phyloP scores from a whole-genome alignment of 2,113 vertebrate genomes.

The Archocentrus centrarchus region DNA sequence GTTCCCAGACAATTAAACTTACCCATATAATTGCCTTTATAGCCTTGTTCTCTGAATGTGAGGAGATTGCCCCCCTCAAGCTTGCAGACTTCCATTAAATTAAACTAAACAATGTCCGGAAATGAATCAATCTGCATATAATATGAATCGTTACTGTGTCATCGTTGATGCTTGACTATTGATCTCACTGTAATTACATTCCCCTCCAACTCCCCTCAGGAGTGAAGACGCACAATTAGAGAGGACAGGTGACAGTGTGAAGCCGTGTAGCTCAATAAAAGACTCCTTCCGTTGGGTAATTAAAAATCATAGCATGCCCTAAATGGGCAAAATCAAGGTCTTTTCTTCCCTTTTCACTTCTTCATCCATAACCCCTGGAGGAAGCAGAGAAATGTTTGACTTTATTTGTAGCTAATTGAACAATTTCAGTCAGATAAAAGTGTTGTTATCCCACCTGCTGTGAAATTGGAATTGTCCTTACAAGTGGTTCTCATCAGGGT shows the following conservation, averaged over 20 bases:
- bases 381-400: constrained; percentile 33
- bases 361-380: constrained; percentile 34
- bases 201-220: constrained; percentile 53
- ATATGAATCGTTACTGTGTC: constrained; percentile 63
- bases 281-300: constrained; percentile 64
- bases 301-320: constrained; percentile 69
- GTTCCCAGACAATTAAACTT: constrained; percentile 60
- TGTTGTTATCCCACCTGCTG: constrained; percentile 58
- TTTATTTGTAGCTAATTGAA: constrained; percentile 62
- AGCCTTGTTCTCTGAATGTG: constrained; percentile 35
- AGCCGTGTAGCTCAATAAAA: constrained; percentile 64
- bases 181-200: constrained; percentile 71
- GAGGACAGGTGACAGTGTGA: constrained; percentile 66
- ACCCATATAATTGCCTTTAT: constrained; percentile 57
- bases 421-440: constrained; percentile 58
- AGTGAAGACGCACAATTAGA: constrained; percentile 60
- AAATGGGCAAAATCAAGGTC: constrained; percentile 55
- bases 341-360: constrained; percentile 11
- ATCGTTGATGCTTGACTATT: constrained; percentile 54
- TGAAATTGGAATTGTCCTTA: constrained; percentile 44
- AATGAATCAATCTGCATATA: constrained; percentile 72
- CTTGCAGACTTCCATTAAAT: constrained; percentile 54
- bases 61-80: constrained; percentile 15
- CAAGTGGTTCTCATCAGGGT: constrained; percentile 38
- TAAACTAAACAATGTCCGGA: constrained; percentile 58